Evolutionary conservation across 2,113 vertebrate species (phyloP).

Genomic region (human): GRCh38 chr2:4264501-4265000

Average conservation of each 20-base stretch:
- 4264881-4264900: fast-evolving
- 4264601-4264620: neutral
- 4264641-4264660: too few species aligned
- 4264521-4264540: fast-evolving
- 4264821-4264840: neutral
- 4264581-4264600: neutral
- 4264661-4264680: too few species aligned
- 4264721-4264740: too few species aligned
- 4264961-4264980: neutral
- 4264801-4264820: neutral
- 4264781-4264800: too few species aligned
- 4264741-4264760: too few species aligned
- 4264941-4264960: neutral
- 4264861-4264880: fast-evolving
- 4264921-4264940: neutral
- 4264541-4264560: neutral
- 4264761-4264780: fast-evolving
- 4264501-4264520: neutral
- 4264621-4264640: too few species aligned
- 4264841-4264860: neutral
- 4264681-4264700: too few species aligned
- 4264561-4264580: neutral
- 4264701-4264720: too few species aligned
- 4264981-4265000: neutral
- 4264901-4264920: neutral